phyloP scores from a whole-genome alignment of 2,797 vertebrate species.

The Catamblyrhynchus diadema region DNA sequence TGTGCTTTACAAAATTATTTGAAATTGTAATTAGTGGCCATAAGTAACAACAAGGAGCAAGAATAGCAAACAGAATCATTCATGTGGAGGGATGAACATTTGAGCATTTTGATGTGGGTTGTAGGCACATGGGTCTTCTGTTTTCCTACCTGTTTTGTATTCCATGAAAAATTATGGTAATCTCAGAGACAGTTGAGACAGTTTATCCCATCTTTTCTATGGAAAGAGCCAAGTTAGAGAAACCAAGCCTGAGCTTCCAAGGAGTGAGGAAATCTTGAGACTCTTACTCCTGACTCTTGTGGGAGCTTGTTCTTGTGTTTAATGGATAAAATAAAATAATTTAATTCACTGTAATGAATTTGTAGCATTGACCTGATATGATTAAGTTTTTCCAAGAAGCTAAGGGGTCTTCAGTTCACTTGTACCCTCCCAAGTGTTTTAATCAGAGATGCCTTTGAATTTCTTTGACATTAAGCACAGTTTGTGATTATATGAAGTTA shows the following conservation, averaged over 20 bases:
- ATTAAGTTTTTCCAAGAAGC: neutral
- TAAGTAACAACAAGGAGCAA: neutral
- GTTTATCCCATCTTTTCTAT: neutral
- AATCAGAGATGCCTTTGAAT: neutral
- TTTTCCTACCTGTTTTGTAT: neutral
- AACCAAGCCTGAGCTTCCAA: neutral
- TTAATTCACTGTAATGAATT: neutral
- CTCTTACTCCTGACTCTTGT: neutral
- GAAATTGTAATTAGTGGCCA: neutral
- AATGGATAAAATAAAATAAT: neutral
- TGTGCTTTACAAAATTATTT: neutral
- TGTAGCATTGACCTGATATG: neutral
- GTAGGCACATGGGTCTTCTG: neutral
- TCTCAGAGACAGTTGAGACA: neutral
- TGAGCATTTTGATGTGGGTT: fast-evolving
- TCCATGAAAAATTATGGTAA: neutral
- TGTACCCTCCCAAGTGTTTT: neutral
- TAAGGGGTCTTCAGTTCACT: neutral
- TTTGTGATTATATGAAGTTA: neutral
- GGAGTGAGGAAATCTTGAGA: neutral
- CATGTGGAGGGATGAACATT: neutral
- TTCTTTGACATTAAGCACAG: neutral
- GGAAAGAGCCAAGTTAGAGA: neutral
- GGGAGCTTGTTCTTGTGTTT: neutral
- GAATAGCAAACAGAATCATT: neutral